phyloP scores from a whole-genome alignment of 2,797 vertebrate genomes.

The Peromyscus nudipes region DNA sequence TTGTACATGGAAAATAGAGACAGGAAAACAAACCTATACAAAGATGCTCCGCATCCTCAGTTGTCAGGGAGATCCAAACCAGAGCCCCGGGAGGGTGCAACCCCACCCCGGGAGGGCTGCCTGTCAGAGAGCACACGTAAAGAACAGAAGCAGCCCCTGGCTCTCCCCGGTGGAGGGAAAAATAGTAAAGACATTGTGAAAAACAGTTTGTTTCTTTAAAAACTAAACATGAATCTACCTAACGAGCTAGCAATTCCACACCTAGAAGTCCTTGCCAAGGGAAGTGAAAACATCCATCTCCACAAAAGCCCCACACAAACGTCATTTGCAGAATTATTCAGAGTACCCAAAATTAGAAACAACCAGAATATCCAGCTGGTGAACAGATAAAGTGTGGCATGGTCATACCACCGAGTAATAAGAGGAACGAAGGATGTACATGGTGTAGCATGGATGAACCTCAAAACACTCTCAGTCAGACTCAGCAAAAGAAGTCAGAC shows the following conservation, averaged over 20 bases:
- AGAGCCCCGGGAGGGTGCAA: neutral
- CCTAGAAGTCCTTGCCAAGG: neutral
- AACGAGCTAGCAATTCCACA: neutral
- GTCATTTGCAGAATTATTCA: slow-evolving; percentile 44
- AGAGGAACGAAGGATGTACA: neutral
- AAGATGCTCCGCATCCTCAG: neutral
- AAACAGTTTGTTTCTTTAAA: slow-evolving; percentile 58
- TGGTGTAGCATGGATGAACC: neutral
- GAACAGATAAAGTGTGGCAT: neutral
- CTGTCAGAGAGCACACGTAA: neutral
- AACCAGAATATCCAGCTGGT: neutral
- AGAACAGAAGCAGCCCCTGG: neutral
- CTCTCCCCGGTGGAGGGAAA: neutral
- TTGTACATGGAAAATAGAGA: neutral
- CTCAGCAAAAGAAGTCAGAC: neutral
- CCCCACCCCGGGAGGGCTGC: neutral
- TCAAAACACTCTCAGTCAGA: neutral
- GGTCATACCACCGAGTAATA: neutral
- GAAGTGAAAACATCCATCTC: slow-evolving; percentile 14
- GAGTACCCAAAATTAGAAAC: slow-evolving; percentile 53
- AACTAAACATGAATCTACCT: slow-evolving; percentile 21
- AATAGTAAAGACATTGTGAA: neutral
- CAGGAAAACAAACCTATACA: neutral
- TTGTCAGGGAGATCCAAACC: slow-evolving; percentile 33
- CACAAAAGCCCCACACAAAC: neutral